Base-by-base conservation (phyloP, 1,140 invertebrate species). In the Stegodyphus dumicola region DNA sequence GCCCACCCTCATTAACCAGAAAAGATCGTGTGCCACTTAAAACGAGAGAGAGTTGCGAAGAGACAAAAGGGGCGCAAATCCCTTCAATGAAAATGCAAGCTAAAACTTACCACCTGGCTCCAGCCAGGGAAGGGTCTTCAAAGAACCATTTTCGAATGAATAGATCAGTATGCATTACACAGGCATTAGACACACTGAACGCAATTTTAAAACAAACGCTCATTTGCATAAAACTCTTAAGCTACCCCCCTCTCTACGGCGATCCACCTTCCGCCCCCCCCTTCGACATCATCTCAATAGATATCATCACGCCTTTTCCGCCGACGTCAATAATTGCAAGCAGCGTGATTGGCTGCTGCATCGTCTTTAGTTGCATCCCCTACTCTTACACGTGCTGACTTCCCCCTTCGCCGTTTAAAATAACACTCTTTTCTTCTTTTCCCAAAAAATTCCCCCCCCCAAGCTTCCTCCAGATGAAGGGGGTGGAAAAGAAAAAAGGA, bases 141-240 rank as follows among this genome's bases (percentile, higher is more conserved):
- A 85, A 85, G 51, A 76, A 85, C 81, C 81, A 85, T 85, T 85
- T 85, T 85, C 77, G 52, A 79, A 86, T 86, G 84, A 86, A 86
- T 86, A 76, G 76, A 86, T 86, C 76, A 78, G 84, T 86, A 86
- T 86, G 84, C 84, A 86, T 86, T 86, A 86, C 76, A 51, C 15
- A 18, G 51, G 69, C 84, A 85, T 85, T 85, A 85, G 74, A 77
- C 65, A 69, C 80, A 84, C 66, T 77, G 74, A 77, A 81, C 79
- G 81, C 81, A 77, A 78, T 78, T 86, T 86, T 86, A 86, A 86
- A 78, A 78, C 84, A 78, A 78, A 78, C n/a, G 77, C 69, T 78
- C 77, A 86, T 86, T 86, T 86, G 84, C 84, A 86, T 86, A 86
- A 86, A 86, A 78, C 84, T 86, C 84, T 86, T 86, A 86, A 86